These are phyloP conservation scores for Pseudococcus jackbeardsleyi DNA, from an alignment of 2,888 invertebrate genomes.

Conservation along the genomic window DNA sequence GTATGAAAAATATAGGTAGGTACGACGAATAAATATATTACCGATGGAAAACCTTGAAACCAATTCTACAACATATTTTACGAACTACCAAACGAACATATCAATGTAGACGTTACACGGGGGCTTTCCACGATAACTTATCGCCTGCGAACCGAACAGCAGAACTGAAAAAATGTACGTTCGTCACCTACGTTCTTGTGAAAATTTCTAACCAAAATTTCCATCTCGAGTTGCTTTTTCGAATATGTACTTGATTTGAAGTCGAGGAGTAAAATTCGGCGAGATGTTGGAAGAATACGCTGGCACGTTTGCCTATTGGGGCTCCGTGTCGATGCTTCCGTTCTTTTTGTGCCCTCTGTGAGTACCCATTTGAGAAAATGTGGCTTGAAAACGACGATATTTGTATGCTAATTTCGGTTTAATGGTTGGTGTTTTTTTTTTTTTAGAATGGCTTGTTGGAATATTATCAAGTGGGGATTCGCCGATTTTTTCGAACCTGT, in stretches of 20 bases:
- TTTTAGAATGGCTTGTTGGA: slow-evolving; percentile 56
- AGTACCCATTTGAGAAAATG: slow-evolving; percentile 16
- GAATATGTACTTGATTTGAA: not conserved
- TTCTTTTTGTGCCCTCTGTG: slow-evolving; percentile 52
- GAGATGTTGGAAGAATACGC: slow-evolving; percentile 56
- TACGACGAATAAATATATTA: not conserved
- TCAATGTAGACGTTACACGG: too few species aligned
- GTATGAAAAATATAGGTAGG: not conserved
- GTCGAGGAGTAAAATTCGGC: not conserved
- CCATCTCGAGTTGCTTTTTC: not conserved
- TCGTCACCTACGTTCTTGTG: not conserved
- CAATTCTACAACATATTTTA: not conserved
- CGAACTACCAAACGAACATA: not conserved
- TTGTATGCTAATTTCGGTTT: not conserved
- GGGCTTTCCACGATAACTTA: not conserved
- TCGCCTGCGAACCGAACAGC: not conserved
- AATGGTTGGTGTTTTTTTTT: not conserved
- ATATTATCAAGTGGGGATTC: slow-evolving; percentile 52
- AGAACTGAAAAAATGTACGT: not conserved
- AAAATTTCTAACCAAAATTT: not conserved
- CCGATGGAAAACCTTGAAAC: not conserved
- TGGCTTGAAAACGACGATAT: not conserved
- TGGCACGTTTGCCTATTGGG: slow-evolving; percentile 21
- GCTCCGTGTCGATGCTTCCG: slow-evolving; percentile 30
- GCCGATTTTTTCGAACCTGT: slow-evolving; percentile 43